phyloP scores from a whole-genome alignment of 2,797 vertebrate genomes.

The Sebastes nivosus region DNA sequence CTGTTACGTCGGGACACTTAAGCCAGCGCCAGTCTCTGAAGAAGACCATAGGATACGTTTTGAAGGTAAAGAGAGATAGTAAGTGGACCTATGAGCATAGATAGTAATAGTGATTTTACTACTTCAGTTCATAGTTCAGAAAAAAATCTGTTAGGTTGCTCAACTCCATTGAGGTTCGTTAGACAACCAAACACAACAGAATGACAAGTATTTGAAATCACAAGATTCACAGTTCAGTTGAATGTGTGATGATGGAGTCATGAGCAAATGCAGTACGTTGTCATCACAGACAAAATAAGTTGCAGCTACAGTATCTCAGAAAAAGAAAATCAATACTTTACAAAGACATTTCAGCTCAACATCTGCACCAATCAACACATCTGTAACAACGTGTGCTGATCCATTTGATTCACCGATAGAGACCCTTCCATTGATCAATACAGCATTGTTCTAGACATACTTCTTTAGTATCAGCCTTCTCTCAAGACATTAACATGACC shows the following conservation, averaged over 20 bases:
- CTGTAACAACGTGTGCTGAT: not conserved
- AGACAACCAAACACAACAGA: not conserved
- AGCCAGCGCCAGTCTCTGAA: not conserved
- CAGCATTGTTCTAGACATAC: not conserved
- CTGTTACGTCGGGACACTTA: not conserved
- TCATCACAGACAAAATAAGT: not conserved
- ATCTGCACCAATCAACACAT: not conserved
- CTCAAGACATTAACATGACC: not conserved
- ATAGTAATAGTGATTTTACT: too few species aligned
- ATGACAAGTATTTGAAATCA: not conserved
- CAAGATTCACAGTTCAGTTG: not conserved
- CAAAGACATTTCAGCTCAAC: not conserved
- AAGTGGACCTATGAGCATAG: not conserved
- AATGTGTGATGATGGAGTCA: not conserved
- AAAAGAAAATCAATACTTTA: not conserved
- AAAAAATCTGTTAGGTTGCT: not conserved
- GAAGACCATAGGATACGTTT: not conserved
- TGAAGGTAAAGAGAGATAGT: not conserved
- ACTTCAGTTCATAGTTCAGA: not conserved
- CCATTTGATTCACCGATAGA: not conserved
- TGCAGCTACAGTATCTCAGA: too few species aligned
- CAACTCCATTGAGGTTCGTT: not conserved
- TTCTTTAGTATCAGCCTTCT: not conserved
- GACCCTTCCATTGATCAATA: not conserved
- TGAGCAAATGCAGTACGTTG: not conserved